These are phyloP conservation scores for Macropis europaea DNA, from an alignment of 2,888 invertebrate genomes.

Conservation along the genomic window DNA sequence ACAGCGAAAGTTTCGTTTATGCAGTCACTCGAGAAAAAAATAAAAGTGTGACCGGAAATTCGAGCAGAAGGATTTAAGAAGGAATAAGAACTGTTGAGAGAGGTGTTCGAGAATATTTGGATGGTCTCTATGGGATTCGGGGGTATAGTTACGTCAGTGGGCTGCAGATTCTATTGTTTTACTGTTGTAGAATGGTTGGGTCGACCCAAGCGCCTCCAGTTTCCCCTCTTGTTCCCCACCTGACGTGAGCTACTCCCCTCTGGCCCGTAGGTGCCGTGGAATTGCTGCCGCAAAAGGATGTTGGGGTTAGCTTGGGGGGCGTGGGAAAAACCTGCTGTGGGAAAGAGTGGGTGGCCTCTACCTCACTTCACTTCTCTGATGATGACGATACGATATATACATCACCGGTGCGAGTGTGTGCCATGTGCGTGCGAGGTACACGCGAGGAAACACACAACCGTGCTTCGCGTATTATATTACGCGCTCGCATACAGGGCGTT, in stretches of 20 bases:
- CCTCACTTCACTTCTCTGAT: slow-evolving; percentile 81
- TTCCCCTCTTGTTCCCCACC: slow-evolving; percentile 61
- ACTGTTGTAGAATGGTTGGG: slow-evolving; percentile 73
- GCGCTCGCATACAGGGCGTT: slow-evolving; percentile 8
- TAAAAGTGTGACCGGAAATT: background rate
- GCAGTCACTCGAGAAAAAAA: no score
- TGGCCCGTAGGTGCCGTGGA: slow-evolving; percentile 66
- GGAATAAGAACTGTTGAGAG: background rate
- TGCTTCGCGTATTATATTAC: slow-evolving; percentile 6
- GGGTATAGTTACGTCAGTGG: slow-evolving; percentile 54
- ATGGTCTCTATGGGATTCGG: background rate
- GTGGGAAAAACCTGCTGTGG: slow-evolving; percentile 90
- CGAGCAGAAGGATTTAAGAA: background rate
- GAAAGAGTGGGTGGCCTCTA: slow-evolving; percentile 89
- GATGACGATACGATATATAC: slow-evolving; percentile 70
- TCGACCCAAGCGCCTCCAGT: slow-evolving; percentile 73
- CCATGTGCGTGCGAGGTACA: background rate
- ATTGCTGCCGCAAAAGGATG: slow-evolving; percentile 84
- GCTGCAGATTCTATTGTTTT: slow-evolving; percentile 77
- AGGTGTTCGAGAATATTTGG: background rate
- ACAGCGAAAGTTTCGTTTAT: no score
- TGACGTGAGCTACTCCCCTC: slow-evolving; percentile 56
- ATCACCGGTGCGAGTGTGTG: slow-evolving; percentile 34
- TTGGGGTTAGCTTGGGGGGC: slow-evolving; percentile 89
- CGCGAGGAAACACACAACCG: background rate